Percentiles rank a stretch among this genome's conserved stretches.
These are phyloP conservation scores for Istiophorus platypterus DNA, from an alignment of 2,113 vertebrate genomes.

Conservation along the genomic window DNA sequence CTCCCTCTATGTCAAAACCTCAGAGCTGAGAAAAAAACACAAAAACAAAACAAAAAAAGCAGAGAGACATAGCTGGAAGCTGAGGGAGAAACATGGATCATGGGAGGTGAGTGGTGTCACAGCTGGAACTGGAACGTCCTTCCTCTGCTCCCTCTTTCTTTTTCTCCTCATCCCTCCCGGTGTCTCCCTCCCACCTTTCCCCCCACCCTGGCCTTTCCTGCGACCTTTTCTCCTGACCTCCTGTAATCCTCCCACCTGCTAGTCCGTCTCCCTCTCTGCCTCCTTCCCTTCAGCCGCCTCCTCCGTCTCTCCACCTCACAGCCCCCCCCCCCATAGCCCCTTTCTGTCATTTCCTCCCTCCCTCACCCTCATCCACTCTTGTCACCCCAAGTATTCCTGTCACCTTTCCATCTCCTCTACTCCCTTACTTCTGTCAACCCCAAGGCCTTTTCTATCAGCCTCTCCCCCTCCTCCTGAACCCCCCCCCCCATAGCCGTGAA, in stretches of 20 bases:
- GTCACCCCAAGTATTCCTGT: constrained; percentile 63
- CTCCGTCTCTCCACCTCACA: constrained; percentile 8
- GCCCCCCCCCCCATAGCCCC: constrained; percentile 43
- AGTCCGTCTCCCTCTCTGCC: constrained; percentile 9
- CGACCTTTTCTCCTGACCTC: constrained; percentile 61
- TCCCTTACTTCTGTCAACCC: constrained; percentile 39
- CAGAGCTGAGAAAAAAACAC: not conserved
- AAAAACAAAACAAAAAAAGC: not conserved
- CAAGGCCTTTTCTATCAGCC: constrained; percentile 58
- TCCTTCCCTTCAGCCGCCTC: constrained; percentile 24
- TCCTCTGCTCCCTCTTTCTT: constrained; percentile 10
- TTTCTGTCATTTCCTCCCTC: constrained; percentile 56
- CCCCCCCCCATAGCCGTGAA: constrained; percentile 32
- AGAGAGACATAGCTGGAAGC: constrained; percentile 19
- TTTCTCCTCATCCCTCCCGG: constrained; percentile 13
- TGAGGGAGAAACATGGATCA: constrained; percentile 49
- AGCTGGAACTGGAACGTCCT: constrained; percentile 59
- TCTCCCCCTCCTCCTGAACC: constrained; percentile 28
- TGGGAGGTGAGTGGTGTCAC: constrained; percentile 58
- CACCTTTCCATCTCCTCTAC: constrained; percentile 62
- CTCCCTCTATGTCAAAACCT: constrained; percentile 28
- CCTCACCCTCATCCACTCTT: constrained; percentile 41
- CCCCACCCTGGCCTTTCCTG: constrained; percentile 31
- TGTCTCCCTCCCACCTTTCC: constrained; percentile 9
- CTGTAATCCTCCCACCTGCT: constrained; percentile 64